Evolutionary conservation across 2,888 invertebrate species (phyloP).

Genomic region (Hyalella azteca): DNA sequence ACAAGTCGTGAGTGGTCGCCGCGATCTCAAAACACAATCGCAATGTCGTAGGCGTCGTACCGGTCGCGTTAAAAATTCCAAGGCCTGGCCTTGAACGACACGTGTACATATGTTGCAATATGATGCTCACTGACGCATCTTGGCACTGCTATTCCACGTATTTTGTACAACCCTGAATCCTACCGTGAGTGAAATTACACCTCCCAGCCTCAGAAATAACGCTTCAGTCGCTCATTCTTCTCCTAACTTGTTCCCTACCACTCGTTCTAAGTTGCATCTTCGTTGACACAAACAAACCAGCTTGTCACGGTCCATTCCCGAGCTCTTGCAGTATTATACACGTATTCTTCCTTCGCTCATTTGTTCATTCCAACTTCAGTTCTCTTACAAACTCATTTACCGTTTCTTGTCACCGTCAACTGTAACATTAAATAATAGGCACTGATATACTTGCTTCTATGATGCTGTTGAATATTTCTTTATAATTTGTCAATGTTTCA

Average conservation of each 20-base stretch:
- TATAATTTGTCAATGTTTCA: slow-evolving; percentile 6
- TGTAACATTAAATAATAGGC: neutral
- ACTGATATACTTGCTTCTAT: neutral
- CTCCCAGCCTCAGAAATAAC: neutral
- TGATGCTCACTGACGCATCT: neutral
- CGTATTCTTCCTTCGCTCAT: no score
- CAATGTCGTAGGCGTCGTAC: no score
- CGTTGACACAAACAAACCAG: neutral
- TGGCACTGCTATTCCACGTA: slow-evolving; percentile 7
- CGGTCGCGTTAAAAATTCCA: neutral
- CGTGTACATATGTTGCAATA: neutral
- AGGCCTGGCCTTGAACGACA: neutral
- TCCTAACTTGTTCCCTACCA: neutral
- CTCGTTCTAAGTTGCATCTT: neutral
- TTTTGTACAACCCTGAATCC: neutral
- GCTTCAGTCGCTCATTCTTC: neutral
- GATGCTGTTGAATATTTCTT: neutral
- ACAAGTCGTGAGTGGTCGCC: no score
- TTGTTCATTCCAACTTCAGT: neutral
- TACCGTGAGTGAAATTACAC: neutral
- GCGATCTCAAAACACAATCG: no score
- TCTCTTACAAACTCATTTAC: neutral
- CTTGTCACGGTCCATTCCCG: no score
- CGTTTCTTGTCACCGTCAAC: neutral
- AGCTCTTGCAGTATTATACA: neutral